Evolutionary conservation across 2,888 invertebrate species (phyloP), one percentile per base, ranked within the genome.

Genomic region (Stegophylla sp.): DNA sequence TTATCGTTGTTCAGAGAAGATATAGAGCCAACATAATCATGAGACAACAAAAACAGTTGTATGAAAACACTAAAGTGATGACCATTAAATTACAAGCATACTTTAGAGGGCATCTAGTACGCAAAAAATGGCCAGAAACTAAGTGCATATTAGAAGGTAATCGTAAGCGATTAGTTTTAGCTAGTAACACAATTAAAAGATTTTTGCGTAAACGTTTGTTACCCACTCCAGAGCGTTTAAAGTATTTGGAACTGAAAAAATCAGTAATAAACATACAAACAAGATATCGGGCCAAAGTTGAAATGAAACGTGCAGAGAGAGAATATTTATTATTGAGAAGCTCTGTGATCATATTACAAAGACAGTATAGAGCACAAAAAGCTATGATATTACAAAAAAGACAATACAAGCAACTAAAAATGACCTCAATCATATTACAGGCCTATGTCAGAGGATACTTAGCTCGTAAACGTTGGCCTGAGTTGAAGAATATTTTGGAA

Each of bases 21-120:
- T 83, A 66, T 20, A 59, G 61, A 12, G 83, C 83, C 13, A 82
- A 82, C 28, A 17, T n/a, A 23, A 43, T 63, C 7, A 82, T 82
- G 82, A 82, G 56, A 82, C 43, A 4, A 20, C 76, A 83, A 61
- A 81, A 72, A 34, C 0, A 12, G 20, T 17, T 67, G 43, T 83
- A 71, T 72, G 20, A 79, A 20, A 1, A 28, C 7, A 43, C 61
- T 17, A 82, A 61, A 81, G 13, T 0, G 0, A 72, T 28, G 1
- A 56, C 71, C 12, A 59, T 82, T 3, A 59, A 5, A 17, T 26
- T 83, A 26, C 83, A 83, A 64, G 45, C 72, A 20, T 45, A 63
- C 2, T 66, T 74, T 7, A 61, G 82, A 76, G 77, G 82, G 23
- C 28, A 82, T 51, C 28, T 53, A 26, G 73, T 45, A 4, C 74